phyloP scores from a whole-genome alignment of 2,113 vertebrate genomes.

The Proterorhinus semilunaris region DNA sequence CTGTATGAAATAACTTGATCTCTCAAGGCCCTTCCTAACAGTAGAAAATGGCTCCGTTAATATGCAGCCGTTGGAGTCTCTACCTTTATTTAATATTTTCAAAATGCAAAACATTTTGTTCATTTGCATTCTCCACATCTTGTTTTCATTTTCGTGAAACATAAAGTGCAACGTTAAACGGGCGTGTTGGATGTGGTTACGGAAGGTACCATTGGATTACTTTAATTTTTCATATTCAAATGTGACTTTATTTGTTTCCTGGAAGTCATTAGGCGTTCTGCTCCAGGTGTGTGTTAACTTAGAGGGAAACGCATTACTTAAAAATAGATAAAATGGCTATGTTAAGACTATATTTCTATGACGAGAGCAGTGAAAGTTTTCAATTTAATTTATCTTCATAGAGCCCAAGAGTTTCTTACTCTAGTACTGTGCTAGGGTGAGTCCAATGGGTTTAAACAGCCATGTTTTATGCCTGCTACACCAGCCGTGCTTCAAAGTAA shows the following conservation, averaged over 20 bases:
- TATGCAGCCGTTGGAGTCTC: constrained; percentile 2
- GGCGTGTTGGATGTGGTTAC: constrained; percentile 3
- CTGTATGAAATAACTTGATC: constrained; percentile 27
- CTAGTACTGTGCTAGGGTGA: constrained; percentile 28
- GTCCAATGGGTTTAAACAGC: constrained; percentile 51
- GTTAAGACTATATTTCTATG: no score
- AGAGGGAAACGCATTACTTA: neutral
- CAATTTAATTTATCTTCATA: constrained; percentile 25
- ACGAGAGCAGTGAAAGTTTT: neutral
- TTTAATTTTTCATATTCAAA: constrained; percentile 7
- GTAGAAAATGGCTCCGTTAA: constrained; percentile 5
- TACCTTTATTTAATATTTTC: constrained; percentile 7
- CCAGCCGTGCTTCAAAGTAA: constrained; percentile 60
- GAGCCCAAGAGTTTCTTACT: constrained; percentile 29
- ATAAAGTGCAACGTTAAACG: constrained; percentile 3
- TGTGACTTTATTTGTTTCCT: constrained; percentile 1
- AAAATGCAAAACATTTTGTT: constrained; percentile 5
- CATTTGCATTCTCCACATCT: constrained; percentile 6
- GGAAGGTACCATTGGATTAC: neutral
- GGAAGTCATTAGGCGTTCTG: constrained; percentile 10
- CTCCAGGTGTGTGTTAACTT: constrained; percentile 2
- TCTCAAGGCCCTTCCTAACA: constrained; percentile 12
- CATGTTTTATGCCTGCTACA: constrained; percentile 53
- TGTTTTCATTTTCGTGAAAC: constrained; percentile 11
- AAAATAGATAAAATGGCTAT: neutral